Evolutionary conservation across 2,113 vertebrate genomes (phyloP).

Genomic region (Coptodon rendalli): DNA sequence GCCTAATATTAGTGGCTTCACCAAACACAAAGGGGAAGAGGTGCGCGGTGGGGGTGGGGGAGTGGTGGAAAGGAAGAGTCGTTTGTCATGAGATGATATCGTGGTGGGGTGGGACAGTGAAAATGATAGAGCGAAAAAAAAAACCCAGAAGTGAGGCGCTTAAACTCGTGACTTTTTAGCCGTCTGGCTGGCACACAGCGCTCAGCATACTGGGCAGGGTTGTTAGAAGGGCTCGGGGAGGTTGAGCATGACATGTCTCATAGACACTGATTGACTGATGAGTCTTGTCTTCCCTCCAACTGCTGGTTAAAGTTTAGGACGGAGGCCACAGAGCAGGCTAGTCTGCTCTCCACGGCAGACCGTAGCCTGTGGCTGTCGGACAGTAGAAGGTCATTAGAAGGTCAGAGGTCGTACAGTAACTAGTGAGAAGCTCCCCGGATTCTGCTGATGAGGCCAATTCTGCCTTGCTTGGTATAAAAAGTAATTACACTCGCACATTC

Average conservation of each 20-base stretch:
- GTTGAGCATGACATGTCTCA: slow-evolving; percentile 2
- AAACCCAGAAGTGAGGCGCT: neutral
- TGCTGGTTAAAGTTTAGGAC: slow-evolving; percentile 21
- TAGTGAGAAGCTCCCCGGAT: slow-evolving; percentile 40
- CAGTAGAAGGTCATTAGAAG: slow-evolving; percentile 40
- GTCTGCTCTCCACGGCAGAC: neutral
- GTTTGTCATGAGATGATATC: neutral
- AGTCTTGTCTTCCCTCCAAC: slow-evolving; percentile 27
- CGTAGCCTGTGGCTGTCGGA: neutral
- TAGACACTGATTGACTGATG: slow-evolving; percentile 50
- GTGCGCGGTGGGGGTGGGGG: neutral
- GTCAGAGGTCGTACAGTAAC: slow-evolving; percentile 62
- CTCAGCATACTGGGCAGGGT: slow-evolving; percentile 24
- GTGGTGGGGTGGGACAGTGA: neutral
- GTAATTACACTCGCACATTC: slow-evolving; percentile 31
- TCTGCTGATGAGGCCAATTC: slow-evolving; percentile 57
- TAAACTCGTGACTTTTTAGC: slow-evolving; percentile 15
- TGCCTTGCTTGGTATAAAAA: slow-evolving; percentile 24
- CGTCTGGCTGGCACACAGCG: neutral
- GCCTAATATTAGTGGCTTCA: slow-evolving; percentile 44
- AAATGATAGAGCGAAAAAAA: neutral
- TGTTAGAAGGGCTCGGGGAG: neutral
- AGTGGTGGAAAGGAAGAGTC: neutral
- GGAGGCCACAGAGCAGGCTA: neutral
- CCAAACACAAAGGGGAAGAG: slow-evolving; percentile 7